These are phyloP conservation scores for Patiria pectinifera DNA, from an alignment of 53 echinoderm and acorn worm genomes.

Conservation along the genomic window DNA sequence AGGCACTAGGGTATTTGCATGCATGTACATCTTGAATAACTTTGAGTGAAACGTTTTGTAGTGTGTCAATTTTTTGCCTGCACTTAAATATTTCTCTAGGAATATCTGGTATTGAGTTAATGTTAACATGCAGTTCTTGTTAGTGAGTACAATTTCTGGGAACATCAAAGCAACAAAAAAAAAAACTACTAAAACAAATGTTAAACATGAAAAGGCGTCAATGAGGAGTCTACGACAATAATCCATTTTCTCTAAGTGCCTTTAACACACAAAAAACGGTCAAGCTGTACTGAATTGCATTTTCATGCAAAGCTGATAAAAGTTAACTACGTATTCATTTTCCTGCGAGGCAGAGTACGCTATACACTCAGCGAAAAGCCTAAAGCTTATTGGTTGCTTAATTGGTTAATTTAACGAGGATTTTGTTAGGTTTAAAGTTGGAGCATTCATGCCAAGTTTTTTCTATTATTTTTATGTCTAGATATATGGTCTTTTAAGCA, in stretches of 20 bases:
- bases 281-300: neutral
- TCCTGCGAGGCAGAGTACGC: neutral
- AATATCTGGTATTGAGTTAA: too few species aligned
- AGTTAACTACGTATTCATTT: neutral
- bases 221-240: neutral
- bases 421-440: neutral
- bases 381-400: neutral
- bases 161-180: too few species aligned
- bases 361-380: neutral
- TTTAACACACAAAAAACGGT: neutral
- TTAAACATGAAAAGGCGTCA: too few species aligned
- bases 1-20: too few species aligned
- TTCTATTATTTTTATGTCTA: neutral
- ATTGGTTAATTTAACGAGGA: neutral
- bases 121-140: too few species aligned
- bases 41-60: too few species aligned
- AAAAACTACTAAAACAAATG: too few species aligned
- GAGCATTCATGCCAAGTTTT: neutral
- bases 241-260: neutral
- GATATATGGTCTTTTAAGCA: slow-evolving; percentile 7
- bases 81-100: too few species aligned
- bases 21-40: too few species aligned
- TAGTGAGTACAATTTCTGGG: too few species aligned
- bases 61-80: too few species aligned
- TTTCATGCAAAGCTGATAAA: neutral